phyloP scores from a whole-genome alignment of 1,140 invertebrate genomes.

The Aphelinus atriplicis region DNA sequence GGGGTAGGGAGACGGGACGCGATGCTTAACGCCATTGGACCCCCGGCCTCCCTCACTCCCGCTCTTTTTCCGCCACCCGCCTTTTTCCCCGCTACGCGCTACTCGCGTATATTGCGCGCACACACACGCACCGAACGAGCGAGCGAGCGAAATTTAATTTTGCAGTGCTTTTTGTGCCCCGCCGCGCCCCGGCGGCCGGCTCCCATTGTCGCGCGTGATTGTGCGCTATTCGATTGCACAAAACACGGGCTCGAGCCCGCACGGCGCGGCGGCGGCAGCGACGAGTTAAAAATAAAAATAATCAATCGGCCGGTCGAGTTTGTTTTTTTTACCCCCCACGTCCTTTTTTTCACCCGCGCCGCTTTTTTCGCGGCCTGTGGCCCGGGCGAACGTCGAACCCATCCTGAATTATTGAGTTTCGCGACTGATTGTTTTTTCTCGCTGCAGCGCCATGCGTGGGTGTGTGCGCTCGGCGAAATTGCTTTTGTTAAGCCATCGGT shows the following conservation, averaged over 20 bases:
- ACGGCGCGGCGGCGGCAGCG: background rate
- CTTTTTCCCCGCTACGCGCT: slow-evolving; percentile 18
- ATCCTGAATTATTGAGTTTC: slow-evolving; percentile 13
- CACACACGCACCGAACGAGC: slow-evolving; percentile 33
- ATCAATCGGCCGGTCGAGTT: slow-evolving; percentile 5
- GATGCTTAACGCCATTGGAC: slow-evolving; percentile 66
- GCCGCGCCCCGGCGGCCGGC: slow-evolving; percentile 47
- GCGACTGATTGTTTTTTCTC: slow-evolving; percentile 10
- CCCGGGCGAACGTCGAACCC: background rate
- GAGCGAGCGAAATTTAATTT: slow-evolving; percentile 66
- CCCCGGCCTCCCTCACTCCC: slow-evolving; percentile 45
- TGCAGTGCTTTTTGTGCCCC: slow-evolving; percentile 63
- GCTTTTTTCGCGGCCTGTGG: background rate
- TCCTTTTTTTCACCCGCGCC: too few species aligned
- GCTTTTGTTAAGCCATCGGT: slow-evolving; percentile 10
- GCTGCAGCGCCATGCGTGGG: background rate
- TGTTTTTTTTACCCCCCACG: background rate
- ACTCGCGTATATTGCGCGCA: slow-evolving; percentile 57
- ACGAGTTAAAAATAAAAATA: slow-evolving; percentile 13
- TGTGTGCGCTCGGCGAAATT: slow-evolving; percentile 1
- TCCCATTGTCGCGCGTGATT: background rate
- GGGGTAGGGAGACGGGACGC: slow-evolving; percentile 40
- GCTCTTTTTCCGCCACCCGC: slow-evolving; percentile 23
- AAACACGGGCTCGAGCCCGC: background rate
- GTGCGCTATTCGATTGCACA: background rate